phyloP scores from a whole-genome alignment of 2,797 vertebrate genomes.

The Chrosomus eos region DNA sequence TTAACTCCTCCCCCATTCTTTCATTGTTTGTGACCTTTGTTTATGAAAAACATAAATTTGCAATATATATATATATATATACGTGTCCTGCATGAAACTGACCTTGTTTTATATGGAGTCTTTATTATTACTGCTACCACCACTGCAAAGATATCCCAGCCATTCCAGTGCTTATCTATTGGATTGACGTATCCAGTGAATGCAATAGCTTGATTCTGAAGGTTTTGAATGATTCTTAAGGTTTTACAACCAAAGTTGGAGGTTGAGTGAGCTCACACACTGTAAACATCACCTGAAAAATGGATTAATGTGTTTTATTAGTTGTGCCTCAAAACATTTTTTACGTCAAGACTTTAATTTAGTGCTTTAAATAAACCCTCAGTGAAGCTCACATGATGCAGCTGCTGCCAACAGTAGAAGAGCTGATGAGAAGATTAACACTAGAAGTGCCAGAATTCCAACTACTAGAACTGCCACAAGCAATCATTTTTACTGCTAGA shows the following conservation, averaged over 20 bases:
- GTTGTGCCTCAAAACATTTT: not conserved
- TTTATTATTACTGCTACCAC: fast-evolving
- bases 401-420: not conserved
- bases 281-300: not conserved
- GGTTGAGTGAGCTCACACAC: constrained; percentile 7
- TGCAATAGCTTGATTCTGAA: not conserved
- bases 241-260: not conserved
- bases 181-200: constrained; percentile 21
- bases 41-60: not conserved
- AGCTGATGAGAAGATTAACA: constrained; percentile 2
- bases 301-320: not conserved
- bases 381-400: constrained; percentile 9
- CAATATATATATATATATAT: too few species aligned
- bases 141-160: not conserved
- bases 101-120: not conserved
- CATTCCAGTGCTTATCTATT: constrained; percentile 25
- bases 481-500: too few species aligned
- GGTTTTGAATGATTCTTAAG: not conserved
- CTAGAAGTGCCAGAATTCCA: too few species aligned
- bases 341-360: not conserved
- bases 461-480: too few species aligned
- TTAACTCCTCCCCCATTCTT: not conserved
- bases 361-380: not conserved
- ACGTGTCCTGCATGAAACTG: not conserved
- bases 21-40: not conserved